Conservation (phyloP, 92 coral and sea anemone species). For the Zoanthus sociatus region DNA sequence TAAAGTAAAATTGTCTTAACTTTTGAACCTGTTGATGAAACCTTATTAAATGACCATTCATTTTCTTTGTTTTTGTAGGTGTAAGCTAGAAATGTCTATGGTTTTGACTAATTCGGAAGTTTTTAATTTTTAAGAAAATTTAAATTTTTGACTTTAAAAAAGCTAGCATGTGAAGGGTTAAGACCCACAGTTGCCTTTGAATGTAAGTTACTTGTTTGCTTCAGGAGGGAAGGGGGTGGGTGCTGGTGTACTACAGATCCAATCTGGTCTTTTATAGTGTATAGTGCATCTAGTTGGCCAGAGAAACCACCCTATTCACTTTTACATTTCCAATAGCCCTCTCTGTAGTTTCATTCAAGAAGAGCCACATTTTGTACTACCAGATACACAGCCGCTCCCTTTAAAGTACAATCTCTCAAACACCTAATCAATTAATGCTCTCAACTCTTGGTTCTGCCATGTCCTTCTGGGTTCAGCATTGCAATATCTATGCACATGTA, state of each 20-base stretch:
- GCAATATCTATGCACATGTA: not conserved
- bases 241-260: not conserved
- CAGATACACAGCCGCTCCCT: not conserved
- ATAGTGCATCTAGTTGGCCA: slow-evolving; percentile 6
- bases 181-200: too few species aligned
- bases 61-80: too few species aligned
- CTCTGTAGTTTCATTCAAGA: slow-evolving; percentile 7
- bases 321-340: not conserved
- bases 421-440: not conserved
- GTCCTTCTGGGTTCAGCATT: not conserved
- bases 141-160: too few species aligned
- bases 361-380: not conserved
- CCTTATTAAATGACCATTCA: too few species aligned
- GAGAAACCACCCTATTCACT: not conserved
- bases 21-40: too few species aligned
- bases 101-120: too few species aligned
- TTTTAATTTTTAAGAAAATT: too few species aligned
- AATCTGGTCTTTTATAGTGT: not conserved
- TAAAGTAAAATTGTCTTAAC: too few species aligned
- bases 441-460: not conserved
- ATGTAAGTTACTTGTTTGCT: too few species aligned
- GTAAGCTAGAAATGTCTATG: too few species aligned
- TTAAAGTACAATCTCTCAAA: not conserved
- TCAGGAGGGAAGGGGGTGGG: too few species aligned
- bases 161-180: too few species aligned